Evolutionary conservation across 2,888 invertebrate species (phyloP).

Genomic region (Agrotis puta): DNA sequence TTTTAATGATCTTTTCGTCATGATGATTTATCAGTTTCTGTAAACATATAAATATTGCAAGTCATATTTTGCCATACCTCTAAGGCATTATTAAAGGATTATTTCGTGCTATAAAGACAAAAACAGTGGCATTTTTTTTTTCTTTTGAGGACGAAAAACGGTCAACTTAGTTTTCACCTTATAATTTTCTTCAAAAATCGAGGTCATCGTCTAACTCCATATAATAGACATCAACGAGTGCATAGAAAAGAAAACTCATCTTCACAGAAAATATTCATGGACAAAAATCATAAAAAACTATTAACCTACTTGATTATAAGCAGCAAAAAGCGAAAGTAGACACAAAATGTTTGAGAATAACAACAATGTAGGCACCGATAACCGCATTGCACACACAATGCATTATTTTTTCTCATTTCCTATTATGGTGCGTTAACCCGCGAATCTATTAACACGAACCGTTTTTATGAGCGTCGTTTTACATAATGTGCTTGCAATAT

Average conservation of each 20-base stretch:
- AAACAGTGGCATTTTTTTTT: not conserved
- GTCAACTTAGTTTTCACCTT: no score
- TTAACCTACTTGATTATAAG: constrained; percentile 52
- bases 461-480: constrained; percentile 34
- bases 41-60: not conserved
- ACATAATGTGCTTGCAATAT: constrained; percentile 29
- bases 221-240: constrained; percentile 77
- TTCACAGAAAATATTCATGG: constrained; percentile 24
- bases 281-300: constrained; percentile 27
- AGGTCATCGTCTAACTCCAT: constrained; percentile 41
- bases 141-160: constrained; percentile 1
- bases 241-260: constrained; percentile 27
- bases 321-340: constrained; percentile 58
- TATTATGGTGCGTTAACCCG: constrained; percentile 50
- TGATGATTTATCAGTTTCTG: constrained; percentile 23
- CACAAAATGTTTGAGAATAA: constrained; percentile 55
- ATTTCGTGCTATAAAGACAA: no score
- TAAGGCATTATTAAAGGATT: not conserved
- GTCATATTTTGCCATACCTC: not conserved
- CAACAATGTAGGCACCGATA: constrained; percentile 41
- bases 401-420: constrained; percentile 60
- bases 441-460: constrained; percentile 35
- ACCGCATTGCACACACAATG: constrained; percentile 53
- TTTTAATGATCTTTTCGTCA: constrained; percentile 42
- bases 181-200: constrained; percentile 6